These are phyloP conservation scores for Atherinomorus stipes DNA, from an alignment of 2,113 vertebrate species.

Conservation along the genomic window DNA sequence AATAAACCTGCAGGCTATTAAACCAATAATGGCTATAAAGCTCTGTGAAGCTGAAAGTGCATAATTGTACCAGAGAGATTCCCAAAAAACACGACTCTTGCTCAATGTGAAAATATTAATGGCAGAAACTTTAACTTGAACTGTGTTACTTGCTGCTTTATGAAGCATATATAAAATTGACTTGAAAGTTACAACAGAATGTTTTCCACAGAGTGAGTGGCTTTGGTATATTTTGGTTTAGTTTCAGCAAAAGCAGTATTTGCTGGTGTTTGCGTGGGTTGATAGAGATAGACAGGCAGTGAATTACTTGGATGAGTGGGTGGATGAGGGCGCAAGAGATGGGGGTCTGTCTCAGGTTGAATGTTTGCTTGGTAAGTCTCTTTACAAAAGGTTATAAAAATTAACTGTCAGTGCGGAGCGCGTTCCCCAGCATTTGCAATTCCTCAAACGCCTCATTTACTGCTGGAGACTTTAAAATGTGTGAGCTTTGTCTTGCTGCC, in stretches of 20 bases:
- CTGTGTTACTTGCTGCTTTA: constrained; percentile 7
- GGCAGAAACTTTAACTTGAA: neutral
- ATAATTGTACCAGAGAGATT: constrained; percentile 4
- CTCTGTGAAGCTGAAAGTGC: neutral
- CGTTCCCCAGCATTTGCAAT: constrained; percentile 74
- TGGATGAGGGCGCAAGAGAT: constrained; percentile 51
- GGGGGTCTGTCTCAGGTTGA: constrained; percentile 66
- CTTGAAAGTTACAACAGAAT: constrained; percentile 12
- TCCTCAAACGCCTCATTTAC: constrained; percentile 81
- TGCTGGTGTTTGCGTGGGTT: constrained; percentile 56
- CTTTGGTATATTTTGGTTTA: constrained; percentile 42
- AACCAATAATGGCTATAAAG: neutral
- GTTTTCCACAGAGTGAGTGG: constrained; percentile 7
- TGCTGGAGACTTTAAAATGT: constrained; percentile 75
- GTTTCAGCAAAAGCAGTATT: constrained; percentile 38
- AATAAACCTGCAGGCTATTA: neutral
- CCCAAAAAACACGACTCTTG: constrained; percentile 5
- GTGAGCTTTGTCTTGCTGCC: constrained; percentile 77
- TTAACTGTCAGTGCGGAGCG: constrained; percentile 70
- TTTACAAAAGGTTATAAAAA: constrained; percentile 77
- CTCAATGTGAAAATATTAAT: constrained; percentile 16
- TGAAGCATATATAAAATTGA: constrained; percentile 17
- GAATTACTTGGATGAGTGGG: constrained; percentile 60
- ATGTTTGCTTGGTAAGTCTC: constrained; percentile 68
- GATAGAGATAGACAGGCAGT: constrained; percentile 54